Evolutionary conservation across 2,113 vertebrate species (phyloP), one percentile per base, ranked within the genome.

Genomic region (Zosterops pallidus): DNA sequence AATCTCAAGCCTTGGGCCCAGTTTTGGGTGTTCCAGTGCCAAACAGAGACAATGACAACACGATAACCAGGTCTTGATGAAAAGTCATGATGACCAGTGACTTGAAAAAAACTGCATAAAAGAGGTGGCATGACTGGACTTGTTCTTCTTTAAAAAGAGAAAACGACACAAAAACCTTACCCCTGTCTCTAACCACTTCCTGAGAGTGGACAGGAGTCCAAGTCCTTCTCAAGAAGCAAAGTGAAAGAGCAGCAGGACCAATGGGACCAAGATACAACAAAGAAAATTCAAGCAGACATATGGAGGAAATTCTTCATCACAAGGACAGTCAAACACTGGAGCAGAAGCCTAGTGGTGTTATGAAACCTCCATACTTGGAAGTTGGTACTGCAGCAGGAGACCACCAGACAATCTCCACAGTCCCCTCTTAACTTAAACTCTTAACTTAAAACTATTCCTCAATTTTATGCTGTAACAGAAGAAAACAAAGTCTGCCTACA

Each of bases 301-400:
- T 4, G 28, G 4, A 84, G 42, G 20, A 75, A 75, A 76, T 46
- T 39, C 9, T 74, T 67, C 29, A 28, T 12, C n/a, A 35, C 17
- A 60, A 65, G 6, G 12, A 39, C 5, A 64, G 19, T 17, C 9
- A 60, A 77, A 89, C 5, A 44, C 5, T 7, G 23, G 10, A 55
- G 33, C 1, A 5, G 37, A 69, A 37, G 55, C 6, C 53, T 35
- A 60, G 28, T 69, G 13, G 4, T 1, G 0, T 3, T 78, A 15
- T 55, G 62, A 50, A 65, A 68, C 60, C 29, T 67, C n/a, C 26
- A 28, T 28, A 47, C 28, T 23, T 63, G 47, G 6, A 71, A 76
- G 60, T 3, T 24, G 4, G 22, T 49, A 49, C 8, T 41, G 28
- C 20, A 68, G 29, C 29, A 63, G 19, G 60, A n/a, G 15, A 84